Evolutionary conservation across 2,797 vertebrate species (phyloP), one percentile per base, ranked within the genome.

Genomic region (Dicrostonyx torquatus): DNA sequence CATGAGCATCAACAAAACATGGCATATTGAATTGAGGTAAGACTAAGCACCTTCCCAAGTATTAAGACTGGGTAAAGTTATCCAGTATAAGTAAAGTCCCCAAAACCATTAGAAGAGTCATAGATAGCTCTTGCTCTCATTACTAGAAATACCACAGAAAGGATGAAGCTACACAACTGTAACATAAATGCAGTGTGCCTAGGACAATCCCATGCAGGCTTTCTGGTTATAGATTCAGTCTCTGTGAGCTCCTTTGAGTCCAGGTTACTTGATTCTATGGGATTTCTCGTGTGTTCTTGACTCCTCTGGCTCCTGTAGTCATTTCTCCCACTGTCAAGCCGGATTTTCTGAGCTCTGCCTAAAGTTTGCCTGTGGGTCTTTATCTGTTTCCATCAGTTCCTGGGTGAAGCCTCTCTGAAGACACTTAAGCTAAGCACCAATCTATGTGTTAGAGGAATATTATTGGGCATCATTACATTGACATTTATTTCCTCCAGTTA

Each of bases 161-260:
- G 34, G 34, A n/a, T 34, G 6, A 68, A 68, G 34, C 15, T n/a
- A 68, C 34, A 68, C 34, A 68, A n/a, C 34, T n/a, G 2, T 34
- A 68, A n/a, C 14, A 68, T 17, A 68, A 34, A 68, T 68, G 66
- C 34, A n/a, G 66, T 34, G 34, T 7, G 66, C 34, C 34, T 18
- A 68, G 31, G 15, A n/a, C 66, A 68, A 34, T n/a, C 66, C 2
- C 66, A 68, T 68, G 66, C 15, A 68, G 34, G 15, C 14, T 17
- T 15, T 15, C 66, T n/a, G 15, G 34, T n/a, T 1, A 0, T 34
- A 1, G 0, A 34, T n/a, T 68, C 34, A n/a, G 6, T 68, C 66
- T 68, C 66, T 68, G 34, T n/a, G 66, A 68, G 15, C 2, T 6
- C 60, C 66, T 68, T 7, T n/a, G 34, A n/a, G 34, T 7, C 66